Base-by-base conservation (phyloP, 2,888 invertebrate genomes). In the Ypsolopha sequella region DNA sequence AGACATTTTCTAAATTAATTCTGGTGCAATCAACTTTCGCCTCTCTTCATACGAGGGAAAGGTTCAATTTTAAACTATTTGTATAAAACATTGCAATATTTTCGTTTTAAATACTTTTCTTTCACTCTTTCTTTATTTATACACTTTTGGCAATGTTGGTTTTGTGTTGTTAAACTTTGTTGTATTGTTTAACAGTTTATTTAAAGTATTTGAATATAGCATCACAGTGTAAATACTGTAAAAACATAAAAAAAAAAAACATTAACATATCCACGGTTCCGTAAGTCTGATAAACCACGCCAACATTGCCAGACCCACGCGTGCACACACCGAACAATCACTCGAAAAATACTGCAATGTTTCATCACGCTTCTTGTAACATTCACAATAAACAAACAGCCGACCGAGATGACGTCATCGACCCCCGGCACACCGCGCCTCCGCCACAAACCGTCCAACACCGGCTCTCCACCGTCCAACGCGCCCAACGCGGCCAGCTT, bases 401-500 rank as follows among this genome's bases (percentile, higher is more conserved):
- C 39, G 11, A 11, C 39, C 39, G 11, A 38, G n/a, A 43, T 43
- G 14, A 24, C 24, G 24, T 24, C 24, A 24, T 24, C 24, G 24
- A 3, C 24, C 36, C 36, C 47, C 24, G 3, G 11, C 47, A 51
- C 41, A 39, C 41, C 6, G 49, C 39, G n/a, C 53, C 36, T 50
- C 44, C 51, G 58, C 52, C 62, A 56, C 51, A 61, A 53, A 52
- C 56, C 51, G 33, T 68, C 63, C 52, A 66, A 68, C 57, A 60
- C 60, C 52, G 54, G 58, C 0, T 63, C 65, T 51, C 52, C n/a
- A 6, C 68, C 59, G 53, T 58, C 39, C 63, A 68, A 44, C 51
- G 36, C 52, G 62, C 64, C 70, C 63, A 68, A 44, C 51, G 36
- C 52, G 62, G 64, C 70, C 24, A 74, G 84, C 55, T 86, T 87